Evolutionary conservation across 2,888 invertebrate genomes (phyloP).

Genomic region (Geotrupes spiniger): DNA sequence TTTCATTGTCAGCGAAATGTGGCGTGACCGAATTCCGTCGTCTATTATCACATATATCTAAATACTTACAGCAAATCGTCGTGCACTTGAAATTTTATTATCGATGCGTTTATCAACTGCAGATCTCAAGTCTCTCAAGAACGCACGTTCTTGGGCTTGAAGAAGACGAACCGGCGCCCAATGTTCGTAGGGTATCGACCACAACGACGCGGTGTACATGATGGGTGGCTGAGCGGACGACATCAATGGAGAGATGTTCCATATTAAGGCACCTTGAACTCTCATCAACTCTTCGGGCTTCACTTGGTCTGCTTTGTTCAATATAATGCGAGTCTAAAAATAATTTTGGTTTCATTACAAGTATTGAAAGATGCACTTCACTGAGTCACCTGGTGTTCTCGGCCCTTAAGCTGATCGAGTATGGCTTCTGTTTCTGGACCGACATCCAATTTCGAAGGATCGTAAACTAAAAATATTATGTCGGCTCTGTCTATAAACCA

Average conservation of each 20-base stretch:
- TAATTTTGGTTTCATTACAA: background rate
- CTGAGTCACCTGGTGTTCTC: conserved; percentile 74
- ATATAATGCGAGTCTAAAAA: conserved; percentile 78
- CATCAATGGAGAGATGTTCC: conserved; percentile 96
- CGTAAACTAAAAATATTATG: conserved; percentile 92
- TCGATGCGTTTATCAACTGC: conserved; percentile 88
- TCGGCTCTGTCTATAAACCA: conserved; percentile 97
- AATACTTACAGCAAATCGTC: conserved; percentile 85
- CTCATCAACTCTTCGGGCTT: conserved; percentile 90
- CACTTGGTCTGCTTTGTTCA: conserved; percentile 93
- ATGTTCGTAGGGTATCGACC: conserved; percentile 81
- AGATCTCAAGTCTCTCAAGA: conserved; percentile 79
- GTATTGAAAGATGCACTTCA: conserved; percentile 6
- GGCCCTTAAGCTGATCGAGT: conserved; percentile 89
- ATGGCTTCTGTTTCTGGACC: conserved; percentile 94
- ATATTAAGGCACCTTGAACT: conserved; percentile 90
- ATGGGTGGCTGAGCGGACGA: conserved; percentile 91
- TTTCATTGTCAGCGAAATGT: background rate
- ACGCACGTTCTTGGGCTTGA: conserved; percentile 84
- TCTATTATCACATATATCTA: background rate
- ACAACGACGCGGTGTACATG: conserved; percentile 86
- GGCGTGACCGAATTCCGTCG: background rate
- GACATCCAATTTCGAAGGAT: conserved; percentile 92
- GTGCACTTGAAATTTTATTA: conserved; percentile 90
- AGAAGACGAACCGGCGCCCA: conserved; percentile 80